phyloP scores from a whole-genome alignment of 2,113 vertebrate genomes.

The Callipepla squamata region DNA sequence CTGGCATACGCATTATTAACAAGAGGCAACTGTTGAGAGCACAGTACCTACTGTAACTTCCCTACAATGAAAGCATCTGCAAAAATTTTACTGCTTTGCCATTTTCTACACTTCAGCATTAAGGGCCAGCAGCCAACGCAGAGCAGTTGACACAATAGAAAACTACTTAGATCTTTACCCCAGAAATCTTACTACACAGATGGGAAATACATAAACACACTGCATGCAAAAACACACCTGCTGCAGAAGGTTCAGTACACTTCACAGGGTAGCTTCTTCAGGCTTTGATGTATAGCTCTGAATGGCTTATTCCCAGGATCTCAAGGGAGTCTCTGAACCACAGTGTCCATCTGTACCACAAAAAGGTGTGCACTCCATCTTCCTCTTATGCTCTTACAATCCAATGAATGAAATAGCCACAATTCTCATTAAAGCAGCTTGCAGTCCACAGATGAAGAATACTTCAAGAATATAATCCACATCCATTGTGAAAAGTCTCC shows the following conservation, averaged over 20 bases:
- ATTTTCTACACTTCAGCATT: neutral
- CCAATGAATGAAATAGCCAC: accelerated
- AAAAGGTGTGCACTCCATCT: neutral
- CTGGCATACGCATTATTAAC: neutral
- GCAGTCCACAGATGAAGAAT: neutral
- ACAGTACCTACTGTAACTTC: neutral
- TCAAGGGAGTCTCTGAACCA: neutral
- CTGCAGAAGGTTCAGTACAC: neutral
- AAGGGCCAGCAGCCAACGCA: neutral
- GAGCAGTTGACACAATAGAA: accelerated
- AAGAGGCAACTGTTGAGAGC: neutral
- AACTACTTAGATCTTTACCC: neutral
- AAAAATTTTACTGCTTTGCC: neutral
- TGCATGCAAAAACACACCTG: constrained; percentile 26
- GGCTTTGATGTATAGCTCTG: neutral
- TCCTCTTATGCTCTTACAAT: neutral
- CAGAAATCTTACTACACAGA: neutral
- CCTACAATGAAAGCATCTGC: neutral
- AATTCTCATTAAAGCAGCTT: neutral
- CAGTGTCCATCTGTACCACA: accelerated
- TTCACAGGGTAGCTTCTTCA: neutral
- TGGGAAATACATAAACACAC: neutral
- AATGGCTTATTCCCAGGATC: neutral
- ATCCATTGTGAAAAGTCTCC: neutral
- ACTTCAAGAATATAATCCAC: neutral